Conservation (phyloP, 2,888 invertebrate genomes). For the Linyphia triangularis region DNA sequence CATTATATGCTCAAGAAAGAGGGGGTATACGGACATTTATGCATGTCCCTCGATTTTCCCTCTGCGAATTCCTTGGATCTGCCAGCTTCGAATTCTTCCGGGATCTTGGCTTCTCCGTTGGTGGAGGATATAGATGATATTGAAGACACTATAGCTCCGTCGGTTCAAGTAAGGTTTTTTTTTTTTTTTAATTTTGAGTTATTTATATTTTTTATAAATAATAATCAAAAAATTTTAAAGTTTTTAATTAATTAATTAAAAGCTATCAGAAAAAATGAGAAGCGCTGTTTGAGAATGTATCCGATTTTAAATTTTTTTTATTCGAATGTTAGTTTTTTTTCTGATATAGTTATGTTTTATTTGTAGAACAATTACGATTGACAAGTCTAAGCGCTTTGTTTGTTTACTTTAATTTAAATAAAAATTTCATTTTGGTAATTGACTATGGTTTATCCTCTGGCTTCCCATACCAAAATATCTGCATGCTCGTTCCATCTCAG, state of each 20-base stretch:
- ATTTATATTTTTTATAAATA: background rate
- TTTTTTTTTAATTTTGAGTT: background rate
- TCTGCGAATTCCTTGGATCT: background rate
- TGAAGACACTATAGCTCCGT: slow-evolving; percentile 36
- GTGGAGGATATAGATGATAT: slow-evolving; percentile 7
- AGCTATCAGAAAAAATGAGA: background rate
- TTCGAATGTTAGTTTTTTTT: no score
- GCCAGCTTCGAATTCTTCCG: background rate
- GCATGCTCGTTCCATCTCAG: no score
- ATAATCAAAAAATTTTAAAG: no score
- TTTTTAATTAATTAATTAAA: background rate
- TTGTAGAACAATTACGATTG: no score
- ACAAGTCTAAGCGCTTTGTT: no score
- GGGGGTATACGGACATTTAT: slow-evolving; percentile 73
- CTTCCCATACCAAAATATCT: no score
- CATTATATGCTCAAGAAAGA: slow-evolving; percentile 76
- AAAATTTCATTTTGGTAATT: no score
- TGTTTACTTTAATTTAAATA: no score
- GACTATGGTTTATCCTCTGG: no score
- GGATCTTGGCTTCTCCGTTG: slow-evolving; percentile 5
- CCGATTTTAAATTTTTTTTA: no score
- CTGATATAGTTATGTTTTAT: no score
- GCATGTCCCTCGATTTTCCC: slow-evolving; percentile 34
- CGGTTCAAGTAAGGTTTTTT: slow-evolving; percentile 33
- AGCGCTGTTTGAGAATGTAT: no score